phyloP scores from a whole-genome alignment of 2,113 vertebrate genomes.

The Phaethornis superciliosus region DNA sequence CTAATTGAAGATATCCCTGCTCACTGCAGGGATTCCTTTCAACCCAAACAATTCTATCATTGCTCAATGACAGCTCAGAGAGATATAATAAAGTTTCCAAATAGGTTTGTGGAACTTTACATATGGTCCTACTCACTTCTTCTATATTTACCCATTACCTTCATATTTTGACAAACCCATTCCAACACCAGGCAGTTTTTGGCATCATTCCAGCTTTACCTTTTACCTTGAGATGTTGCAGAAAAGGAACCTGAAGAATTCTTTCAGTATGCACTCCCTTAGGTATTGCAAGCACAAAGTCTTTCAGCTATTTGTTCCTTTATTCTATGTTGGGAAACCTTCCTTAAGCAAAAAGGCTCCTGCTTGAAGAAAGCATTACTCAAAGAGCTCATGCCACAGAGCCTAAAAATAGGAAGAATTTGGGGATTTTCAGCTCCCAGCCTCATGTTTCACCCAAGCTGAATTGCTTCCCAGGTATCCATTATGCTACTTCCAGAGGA shows the following conservation, averaged over 20 bases:
- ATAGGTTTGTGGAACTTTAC: background rate
- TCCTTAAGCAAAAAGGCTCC: background rate
- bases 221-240: background rate
- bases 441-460: background rate
- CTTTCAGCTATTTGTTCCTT: background rate
- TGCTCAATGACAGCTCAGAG: background rate
- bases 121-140: background rate
- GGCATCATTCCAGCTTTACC: background rate
- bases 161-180: background rate
- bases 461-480: background rate
- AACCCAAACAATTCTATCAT: background rate
- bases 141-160: background rate
- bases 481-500: accelerated
- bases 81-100: background rate
- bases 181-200: background rate
- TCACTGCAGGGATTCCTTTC: background rate
- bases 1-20: background rate
- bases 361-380: background rate
- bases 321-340: background rate
- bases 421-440: background rate
- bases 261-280: background rate
- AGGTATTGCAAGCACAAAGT: background rate
- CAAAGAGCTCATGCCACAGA: background rate
- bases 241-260: background rate
- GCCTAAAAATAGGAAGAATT: background rate